A percentile compares a stretch with the other conserved stretches of the same genome.
Conservation (phyloP, 2,888 invertebrate species). For the Myathropa florea region DNA sequence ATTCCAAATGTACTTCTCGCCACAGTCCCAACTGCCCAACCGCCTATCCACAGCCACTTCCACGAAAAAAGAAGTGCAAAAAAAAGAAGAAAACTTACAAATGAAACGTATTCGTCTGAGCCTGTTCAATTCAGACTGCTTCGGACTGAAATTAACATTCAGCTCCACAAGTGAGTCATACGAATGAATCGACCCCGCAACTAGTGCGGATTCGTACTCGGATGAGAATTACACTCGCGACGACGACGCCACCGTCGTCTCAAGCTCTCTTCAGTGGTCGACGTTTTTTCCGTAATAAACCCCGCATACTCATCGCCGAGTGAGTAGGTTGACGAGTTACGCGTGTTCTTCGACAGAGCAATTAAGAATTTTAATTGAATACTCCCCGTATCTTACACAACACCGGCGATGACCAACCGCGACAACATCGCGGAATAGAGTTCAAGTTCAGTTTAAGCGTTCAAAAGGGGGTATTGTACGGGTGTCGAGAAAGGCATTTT, state of each 20-base stretch:
- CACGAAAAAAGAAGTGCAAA: background rate
- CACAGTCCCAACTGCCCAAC: background rate
- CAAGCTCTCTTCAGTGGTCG: background rate
- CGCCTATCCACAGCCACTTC: background rate
- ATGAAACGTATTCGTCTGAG: background rate
- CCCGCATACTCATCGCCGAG: background rate
- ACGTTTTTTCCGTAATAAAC: conserved; percentile 4
- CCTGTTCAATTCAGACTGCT: background rate
- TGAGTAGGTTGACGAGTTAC: conserved; percentile 11
- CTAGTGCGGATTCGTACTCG: background rate
- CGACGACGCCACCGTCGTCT: background rate
- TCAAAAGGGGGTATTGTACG: conserved; percentile 8
- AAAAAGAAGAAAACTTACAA: conserved; percentile 8
- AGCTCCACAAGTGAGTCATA: conserved; percentile 1
- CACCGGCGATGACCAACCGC: conserved; percentile 1
- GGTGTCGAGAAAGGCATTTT: conserved; percentile 9
- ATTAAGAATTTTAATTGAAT: conserved; percentile 31
- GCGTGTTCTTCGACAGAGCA: background rate
- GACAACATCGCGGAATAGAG: conserved; percentile 14
- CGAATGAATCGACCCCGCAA: background rate
- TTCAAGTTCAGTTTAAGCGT: conserved; percentile 29
- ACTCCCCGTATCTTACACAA: conserved; percentile 2
- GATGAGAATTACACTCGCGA: background rate
- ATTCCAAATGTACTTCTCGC: conserved; percentile 1
- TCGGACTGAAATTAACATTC: background rate